phyloP scores from a whole-genome alignment of 2,797 vertebrate genomes.

The Rhynchotus rufescens region DNA sequence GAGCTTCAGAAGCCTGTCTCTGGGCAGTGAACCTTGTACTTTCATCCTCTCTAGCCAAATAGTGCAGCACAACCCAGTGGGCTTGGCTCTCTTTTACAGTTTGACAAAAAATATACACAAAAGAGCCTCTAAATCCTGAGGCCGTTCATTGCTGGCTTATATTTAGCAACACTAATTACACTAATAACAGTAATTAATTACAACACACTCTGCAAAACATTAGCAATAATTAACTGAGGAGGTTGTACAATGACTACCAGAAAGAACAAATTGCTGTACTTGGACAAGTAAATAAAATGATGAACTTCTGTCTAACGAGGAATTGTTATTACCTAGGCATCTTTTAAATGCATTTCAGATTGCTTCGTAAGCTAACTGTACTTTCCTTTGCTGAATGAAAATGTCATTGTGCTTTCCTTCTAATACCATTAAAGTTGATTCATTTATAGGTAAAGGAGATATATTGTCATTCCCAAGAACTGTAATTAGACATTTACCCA shows the following conservation, averaged over 20 bases:
- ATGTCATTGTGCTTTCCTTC: not conserved
- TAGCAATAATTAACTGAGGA: not conserved
- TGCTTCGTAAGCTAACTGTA: not conserved
- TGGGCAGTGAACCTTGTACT: not conserved
- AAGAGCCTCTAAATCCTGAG: not conserved
- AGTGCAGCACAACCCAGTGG: not conserved
- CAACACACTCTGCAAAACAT: not conserved
- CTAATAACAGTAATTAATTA: constrained; percentile 1
- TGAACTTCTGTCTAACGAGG: not conserved
- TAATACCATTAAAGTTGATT: not conserved
- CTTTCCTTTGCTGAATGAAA: not conserved
- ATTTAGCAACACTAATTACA: not conserved
- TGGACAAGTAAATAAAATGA: not conserved
- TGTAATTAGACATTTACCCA: not conserved
- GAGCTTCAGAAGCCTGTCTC: not conserved
- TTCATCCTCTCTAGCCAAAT: not conserved
- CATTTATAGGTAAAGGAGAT: not conserved
- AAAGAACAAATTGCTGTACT: not conserved
- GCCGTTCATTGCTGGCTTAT: not conserved
- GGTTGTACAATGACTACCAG: not conserved
- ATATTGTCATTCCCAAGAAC: not conserved
- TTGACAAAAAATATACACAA: not conserved
- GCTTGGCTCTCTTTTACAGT: not conserved
- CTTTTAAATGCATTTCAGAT: not conserved
- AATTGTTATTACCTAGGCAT: not conserved